These are phyloP conservation scores for Dendropsophus ebraccatus DNA, from an alignment of 2,113 vertebrate genomes.

Conservation along the genomic window DNA sequence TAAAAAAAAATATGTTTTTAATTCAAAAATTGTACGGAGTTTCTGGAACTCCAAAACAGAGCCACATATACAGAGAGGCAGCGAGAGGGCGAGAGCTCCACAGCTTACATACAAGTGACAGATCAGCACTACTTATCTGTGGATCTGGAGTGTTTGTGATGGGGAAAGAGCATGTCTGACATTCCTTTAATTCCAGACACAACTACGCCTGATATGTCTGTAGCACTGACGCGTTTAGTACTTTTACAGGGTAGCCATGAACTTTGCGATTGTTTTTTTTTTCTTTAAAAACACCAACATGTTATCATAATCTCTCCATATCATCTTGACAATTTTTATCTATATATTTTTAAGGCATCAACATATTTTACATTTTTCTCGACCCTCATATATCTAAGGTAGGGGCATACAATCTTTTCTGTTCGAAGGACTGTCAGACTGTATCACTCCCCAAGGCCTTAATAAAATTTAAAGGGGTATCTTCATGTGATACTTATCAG, in stretches of 20 bases:
- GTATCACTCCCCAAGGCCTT: background rate
- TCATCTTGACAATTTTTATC: background rate
- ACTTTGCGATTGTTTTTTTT: background rate
- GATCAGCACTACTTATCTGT: conserved; percentile 48
- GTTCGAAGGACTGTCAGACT: background rate
- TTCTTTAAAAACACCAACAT: background rate
- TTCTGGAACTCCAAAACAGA: background rate
- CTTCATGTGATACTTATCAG: background rate
- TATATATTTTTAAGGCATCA: background rate
- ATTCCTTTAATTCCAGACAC: conserved; percentile 58
- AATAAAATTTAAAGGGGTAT: background rate
- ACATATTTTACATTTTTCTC: background rate
- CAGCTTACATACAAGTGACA: conserved; percentile 12
- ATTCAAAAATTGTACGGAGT: background rate
- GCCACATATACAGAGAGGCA: background rate
- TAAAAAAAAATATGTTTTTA: background rate
- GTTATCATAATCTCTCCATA: background rate
- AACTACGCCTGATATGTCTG: conserved; percentile 47
- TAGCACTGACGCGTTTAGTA: conserved; percentile 3
- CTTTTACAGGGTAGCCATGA: background rate
- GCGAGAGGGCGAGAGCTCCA: background rate
- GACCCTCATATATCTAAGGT: background rate
- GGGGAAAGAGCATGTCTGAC: conserved; percentile 47
- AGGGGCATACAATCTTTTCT: background rate
- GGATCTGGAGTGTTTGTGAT: conserved; percentile 52